A percentile compares a stretch with the other conserved stretches of the same genome.
Conservation (phyloP, 2,797 vertebrate species). For the Petrocephalus sullivani region DNA sequence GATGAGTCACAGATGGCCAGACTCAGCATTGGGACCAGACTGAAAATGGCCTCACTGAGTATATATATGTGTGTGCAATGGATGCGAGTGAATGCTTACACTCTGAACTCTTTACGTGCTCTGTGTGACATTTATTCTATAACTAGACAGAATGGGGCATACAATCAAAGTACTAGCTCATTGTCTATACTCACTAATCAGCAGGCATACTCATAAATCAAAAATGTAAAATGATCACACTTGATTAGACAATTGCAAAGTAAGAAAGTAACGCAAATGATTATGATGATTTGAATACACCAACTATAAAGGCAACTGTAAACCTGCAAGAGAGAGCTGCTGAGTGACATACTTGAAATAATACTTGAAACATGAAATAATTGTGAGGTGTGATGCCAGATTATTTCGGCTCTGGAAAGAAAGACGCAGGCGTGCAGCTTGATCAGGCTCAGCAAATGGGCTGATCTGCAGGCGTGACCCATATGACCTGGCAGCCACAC, state of each 20-base stretch:
- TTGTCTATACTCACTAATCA: background rate
- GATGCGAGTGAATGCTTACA: background rate
- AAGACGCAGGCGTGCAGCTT: background rate
- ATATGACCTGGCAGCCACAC: background rate
- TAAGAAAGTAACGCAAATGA: background rate
- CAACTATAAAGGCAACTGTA: background rate
- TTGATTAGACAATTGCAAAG: background rate
- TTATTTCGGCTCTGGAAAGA: background rate
- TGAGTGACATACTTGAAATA: background rate
- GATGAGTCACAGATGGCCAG: background rate
- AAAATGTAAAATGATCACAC: background rate
- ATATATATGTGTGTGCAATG: background rate
- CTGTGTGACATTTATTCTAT: background rate
- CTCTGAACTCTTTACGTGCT: background rate
- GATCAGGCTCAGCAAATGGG: background rate
- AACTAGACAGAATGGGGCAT: background rate
- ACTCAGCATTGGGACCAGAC: background rate
- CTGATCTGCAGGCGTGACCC: background rate
- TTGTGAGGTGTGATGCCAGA: background rate
- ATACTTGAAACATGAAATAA: background rate
- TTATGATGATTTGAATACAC: background rate
- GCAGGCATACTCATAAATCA: background rate
- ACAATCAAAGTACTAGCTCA: background rate
- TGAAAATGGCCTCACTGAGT: background rate
- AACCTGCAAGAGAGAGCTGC: background rate